Evolutionary conservation across 2,888 invertebrate species (phyloP).

Genomic region (Cacoxenus indagator): DNA sequence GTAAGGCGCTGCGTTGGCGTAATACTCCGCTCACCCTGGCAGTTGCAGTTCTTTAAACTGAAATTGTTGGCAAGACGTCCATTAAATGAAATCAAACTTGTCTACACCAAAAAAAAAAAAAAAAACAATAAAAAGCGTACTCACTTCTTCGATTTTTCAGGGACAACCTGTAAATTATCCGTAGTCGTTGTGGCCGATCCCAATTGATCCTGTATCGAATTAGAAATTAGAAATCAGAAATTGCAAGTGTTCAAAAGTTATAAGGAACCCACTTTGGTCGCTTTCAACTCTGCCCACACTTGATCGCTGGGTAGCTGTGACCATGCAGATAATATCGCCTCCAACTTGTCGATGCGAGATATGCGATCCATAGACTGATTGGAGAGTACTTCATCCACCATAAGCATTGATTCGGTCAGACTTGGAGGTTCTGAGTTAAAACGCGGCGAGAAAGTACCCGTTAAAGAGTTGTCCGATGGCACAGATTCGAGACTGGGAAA

Average conservation of each 20-base stretch:
- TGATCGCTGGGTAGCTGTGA: conserved; percentile 78
- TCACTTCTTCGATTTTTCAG: conserved; percentile 69
- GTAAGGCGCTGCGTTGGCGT: conserved; percentile 49
- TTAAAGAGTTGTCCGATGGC: conserved; percentile 79
- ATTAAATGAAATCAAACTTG: neutral
- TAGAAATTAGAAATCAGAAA: conserved; percentile 67
- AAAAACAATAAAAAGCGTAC: conserved; percentile 23
- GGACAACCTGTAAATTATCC: conserved; percentile 69
- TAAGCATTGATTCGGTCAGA: conserved; percentile 89
- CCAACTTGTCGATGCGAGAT: conserved; percentile 88
- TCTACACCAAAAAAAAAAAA: neutral
- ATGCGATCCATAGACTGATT: conserved; percentile 87
- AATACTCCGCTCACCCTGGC: conserved; percentile 63
- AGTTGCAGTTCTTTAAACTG: conserved; percentile 68
- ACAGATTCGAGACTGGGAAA: conserved; percentile 86
- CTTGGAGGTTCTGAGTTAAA: conserved; percentile 84
- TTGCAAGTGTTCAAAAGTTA: conserved; percentile 40
- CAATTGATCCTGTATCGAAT: conserved; percentile 67
- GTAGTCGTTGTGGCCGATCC: conserved; percentile 67
- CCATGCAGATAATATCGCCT: conserved; percentile 86
- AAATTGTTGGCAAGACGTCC: conserved; percentile 15
- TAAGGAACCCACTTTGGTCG: neutral
- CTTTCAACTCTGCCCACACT: conserved; percentile 43
- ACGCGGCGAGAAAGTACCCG: conserved; percentile 79
- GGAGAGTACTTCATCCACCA: conserved; percentile 87